Evolutionary conservation across 1,140 invertebrate species (phyloP), one percentile per base, ranked within the genome.

Genomic region (Penaeus japonicus): DNA sequence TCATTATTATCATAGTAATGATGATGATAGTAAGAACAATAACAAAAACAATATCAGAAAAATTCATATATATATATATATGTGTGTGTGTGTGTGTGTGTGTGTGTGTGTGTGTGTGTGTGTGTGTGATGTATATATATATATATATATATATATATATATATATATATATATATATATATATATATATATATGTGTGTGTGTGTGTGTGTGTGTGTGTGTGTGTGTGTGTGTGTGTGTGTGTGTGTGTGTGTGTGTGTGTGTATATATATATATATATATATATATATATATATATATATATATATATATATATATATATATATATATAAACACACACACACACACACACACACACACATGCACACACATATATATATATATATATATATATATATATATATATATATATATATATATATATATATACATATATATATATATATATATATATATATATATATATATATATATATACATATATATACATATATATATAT

Each of bases 121-220:
- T 70, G 30, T 70, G n/a, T n/a, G n/a, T 70, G n/a, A 70, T n/a
- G 27, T 70, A 70, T 70, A 70, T 70, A 70, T 70, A 27, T 73
- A 73, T 73, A 73, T 73, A n/a, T 73, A 24, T 73, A 70, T 20
- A 73, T 73, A 73, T 73, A 73, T 73, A 73, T 73, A 73, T 24
- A 73, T 30, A 73, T 73, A 73, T 24, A 73, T n/a, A 73, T 73
- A 73, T 73, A 73, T 73, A 73, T 73, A 73, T 73, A 73, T 73
- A 73, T 73, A 73, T 24, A 73, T 24, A 73, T 24, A 30, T 10
- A 73, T 73, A 73, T 30, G 30, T 73, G 20, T 32, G 30, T 73
- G 10, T 73, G 27, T 73, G 27, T 30, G 27, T 73, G 27, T 30
- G 27, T 24, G 27, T 73, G 27, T 73, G 18, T 10, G 27, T 27